Evolutionary conservation across 2,888 invertebrate genomes (phyloP).

Genomic region (Drosophila aldrichi): DNA sequence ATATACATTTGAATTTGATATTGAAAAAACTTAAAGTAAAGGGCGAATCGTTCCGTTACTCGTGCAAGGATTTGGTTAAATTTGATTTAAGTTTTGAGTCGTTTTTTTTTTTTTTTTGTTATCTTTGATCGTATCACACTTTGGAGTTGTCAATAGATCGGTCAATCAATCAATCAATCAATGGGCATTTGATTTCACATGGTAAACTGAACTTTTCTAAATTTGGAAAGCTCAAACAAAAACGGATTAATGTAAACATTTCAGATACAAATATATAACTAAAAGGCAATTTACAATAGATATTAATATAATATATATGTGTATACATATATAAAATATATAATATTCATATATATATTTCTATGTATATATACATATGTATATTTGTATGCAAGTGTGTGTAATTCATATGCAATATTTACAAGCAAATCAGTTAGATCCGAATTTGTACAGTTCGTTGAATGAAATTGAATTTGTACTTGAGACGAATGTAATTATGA

Average conservation of each 20-base stretch:
- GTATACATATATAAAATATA: conserved; percentile 1
- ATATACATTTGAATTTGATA: conserved; percentile 1
- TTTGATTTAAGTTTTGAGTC: conserved; percentile 19
- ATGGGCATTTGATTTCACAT: conserved; percentile 36
- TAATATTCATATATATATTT: not conserved
- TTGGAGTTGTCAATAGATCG: conserved; percentile 26
- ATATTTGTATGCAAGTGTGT: conserved; percentile 3
- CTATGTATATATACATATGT: conserved; percentile 2
- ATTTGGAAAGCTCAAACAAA: conserved; percentile 51
- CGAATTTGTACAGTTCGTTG: conserved; percentile 6
- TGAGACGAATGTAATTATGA: conserved; percentile 10
- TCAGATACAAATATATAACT: conserved; percentile 27
- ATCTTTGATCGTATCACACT: conserved; percentile 16
- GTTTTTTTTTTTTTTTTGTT: not conserved
- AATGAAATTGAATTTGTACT: not conserved
- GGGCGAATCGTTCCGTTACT: conserved; percentile 84
- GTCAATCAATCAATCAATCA: conserved; percentile 34
- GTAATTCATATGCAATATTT: conserved; percentile 71
- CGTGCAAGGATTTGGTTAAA: conserved; percentile 84
- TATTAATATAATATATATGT: not conserved
- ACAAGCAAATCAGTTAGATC: conserved; percentile 44
- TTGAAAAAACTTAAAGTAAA: conserved; percentile 64
- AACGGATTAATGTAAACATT: conserved; percentile 41
- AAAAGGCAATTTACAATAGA: conserved; percentile 23
- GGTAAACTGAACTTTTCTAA: conserved; percentile 58